phyloP scores from a whole-genome alignment of 2,888 invertebrate species.

The Scotopteryx bipunctaria region DNA sequence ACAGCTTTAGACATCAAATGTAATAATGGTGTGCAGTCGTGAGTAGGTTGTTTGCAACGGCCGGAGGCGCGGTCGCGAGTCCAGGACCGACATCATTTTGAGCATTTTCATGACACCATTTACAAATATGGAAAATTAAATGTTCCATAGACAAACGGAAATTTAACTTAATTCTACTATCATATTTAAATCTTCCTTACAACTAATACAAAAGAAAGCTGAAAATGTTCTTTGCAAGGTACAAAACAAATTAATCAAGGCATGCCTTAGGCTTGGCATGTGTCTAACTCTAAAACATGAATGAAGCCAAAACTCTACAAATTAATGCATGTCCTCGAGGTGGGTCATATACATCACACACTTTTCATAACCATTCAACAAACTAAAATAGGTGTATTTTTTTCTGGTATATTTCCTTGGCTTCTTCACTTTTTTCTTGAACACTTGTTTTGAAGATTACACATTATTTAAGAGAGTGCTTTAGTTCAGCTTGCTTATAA shows the following conservation, averaged over 20 bases:
- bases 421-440: too few species aligned
- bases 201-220: conserved; percentile 52
- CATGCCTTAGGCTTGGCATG: neutral
- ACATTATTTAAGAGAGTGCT: too few species aligned
- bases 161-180: conserved; percentile 76
- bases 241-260: neutral
- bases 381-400: too few species aligned
- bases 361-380: neutral
- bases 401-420: too few species aligned
- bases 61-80: conserved; percentile 37
- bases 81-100: conserved; percentile 55
- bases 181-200: conserved; percentile 77
- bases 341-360: neutral
- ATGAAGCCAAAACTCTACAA: neutral
- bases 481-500: too few species aligned
- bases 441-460: too few species aligned
- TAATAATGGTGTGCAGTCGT: conserved; percentile 45
- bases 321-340: neutral
- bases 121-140: conserved; percentile 63
- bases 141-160: conserved; percentile 67
- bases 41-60: conserved; percentile 56
- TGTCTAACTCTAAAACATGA: neutral
- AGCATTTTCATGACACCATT: conserved; percentile 46
- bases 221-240: conserved; percentile 22
- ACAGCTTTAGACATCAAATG: conserved; percentile 51